Base-by-base conservation (phyloP, 2,113 vertebrate genomes). In the Hymenochirus boettgeri region DNA sequence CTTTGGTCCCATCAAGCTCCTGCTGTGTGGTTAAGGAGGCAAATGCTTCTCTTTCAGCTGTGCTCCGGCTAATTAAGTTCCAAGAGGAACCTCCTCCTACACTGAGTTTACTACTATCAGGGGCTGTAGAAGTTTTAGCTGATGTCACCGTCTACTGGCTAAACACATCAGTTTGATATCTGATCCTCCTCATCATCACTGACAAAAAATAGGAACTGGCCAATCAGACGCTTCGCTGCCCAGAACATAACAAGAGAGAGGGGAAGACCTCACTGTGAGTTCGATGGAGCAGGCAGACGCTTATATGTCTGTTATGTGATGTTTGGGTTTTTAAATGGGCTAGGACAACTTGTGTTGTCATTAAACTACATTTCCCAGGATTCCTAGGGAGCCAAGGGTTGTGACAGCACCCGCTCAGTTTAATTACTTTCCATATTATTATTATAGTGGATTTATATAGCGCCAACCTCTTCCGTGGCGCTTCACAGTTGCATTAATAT, bases 1-100 rank as follows among this genome's bases (percentile, higher is more conserved):
- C 61, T 82, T 88, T 91, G 91, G 90, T 90, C 89, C 89, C 88
- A 90, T 90, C 78, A 76, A 85, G 81, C 84, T 79, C 72, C 86
- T 79, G 80, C 83, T 83, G 85, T 83, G 80, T 75, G 29, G 29
- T 4, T 83, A 64, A 74, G 80, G 83, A 83, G n/a, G 86, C 76
- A 58, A 87, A 80, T 84, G 90, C 90, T 91, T 82, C 82, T 85
- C 62, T 53, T 37, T 33, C 57, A 17, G 77, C 74, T 50, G 83
- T 76, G 90, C 74, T 82, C 10, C 83, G 66, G 84, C 89, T 85
- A 81, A 81, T 86, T 75, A 80, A 82, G 74, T 71, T 60, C 74
- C 79, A 61, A 60, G 76, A 52, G 81, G 86, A 84, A 81, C 88
- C 87, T 88, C 89, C 90, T 86, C 81, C 84, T 13, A 61, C 76